Conservation (phyloP, 2,113 vertebrate species). For the Rafetus swinhoei region DNA sequence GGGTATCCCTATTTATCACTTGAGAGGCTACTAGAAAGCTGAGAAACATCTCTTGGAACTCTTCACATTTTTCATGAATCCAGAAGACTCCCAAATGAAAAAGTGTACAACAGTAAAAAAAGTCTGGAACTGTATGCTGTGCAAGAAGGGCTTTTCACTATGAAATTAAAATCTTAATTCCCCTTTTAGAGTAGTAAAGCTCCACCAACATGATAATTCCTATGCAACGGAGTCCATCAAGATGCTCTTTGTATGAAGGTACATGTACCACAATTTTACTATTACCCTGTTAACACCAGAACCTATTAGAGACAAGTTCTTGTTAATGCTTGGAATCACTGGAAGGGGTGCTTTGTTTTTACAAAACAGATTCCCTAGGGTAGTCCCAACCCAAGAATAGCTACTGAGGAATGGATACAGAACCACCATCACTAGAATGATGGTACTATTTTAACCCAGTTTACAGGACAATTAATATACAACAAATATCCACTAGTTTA, state of each 20-base stretch:
- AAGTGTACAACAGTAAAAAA: not conserved
- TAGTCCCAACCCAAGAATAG: not conserved
- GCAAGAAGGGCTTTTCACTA: not conserved
- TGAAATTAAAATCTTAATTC: not conserved
- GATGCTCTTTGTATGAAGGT: not conserved
- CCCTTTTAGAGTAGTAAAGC: not conserved
- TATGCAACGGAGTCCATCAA: not conserved
- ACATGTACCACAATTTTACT: not conserved
- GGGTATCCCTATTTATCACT: not conserved
- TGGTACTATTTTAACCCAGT: not conserved
- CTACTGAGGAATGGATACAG: not conserved
- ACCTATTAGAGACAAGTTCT: not conserved
- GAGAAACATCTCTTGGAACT: not conserved
- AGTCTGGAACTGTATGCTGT: not conserved
- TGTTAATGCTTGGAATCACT: not conserved
- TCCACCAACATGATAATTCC: not conserved
- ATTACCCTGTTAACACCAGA: not conserved
- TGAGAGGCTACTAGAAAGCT: not conserved
- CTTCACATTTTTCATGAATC: not conserved
- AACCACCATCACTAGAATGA: not conserved
- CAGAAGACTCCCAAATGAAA: not conserved
- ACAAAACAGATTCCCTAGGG: not conserved
- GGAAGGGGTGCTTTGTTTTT: not conserved
- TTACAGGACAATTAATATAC: not conserved
- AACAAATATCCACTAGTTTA: not conserved